Evolutionary conservation across 2,888 invertebrate species (phyloP), one percentile per base, ranked within the genome.

Genomic region (Drosophila dives): DNA sequence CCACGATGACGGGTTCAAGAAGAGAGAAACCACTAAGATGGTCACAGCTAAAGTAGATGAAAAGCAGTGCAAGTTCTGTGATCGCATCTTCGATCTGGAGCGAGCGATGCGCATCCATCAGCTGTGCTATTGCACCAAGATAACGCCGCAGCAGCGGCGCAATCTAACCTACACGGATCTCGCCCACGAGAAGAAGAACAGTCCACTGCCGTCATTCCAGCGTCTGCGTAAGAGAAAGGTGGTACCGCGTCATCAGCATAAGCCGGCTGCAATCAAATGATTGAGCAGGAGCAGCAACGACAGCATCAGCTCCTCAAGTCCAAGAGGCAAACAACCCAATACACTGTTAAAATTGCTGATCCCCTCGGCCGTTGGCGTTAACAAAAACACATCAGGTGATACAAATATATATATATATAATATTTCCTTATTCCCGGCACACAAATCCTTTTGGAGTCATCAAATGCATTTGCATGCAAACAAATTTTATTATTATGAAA

Each of bases 41-140:
- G 10, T 26, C 20, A 17, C 38, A 0, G 49, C 38, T 3, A 23
- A 40, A 7, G 1, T 11, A 10, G 26, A 32, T 6, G 56, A 42
- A 17, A 75, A 75, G 1, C 69, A 68, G 59, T 86, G 86, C 59
- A 71, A 81, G 48, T 88, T 62, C 50, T 86, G 86, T 26, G 86
- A 88, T 64, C 90, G 90, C 23, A 61, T 26, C 12, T 86, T 90
- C 23, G 76, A 80, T 15, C 50, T 86, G 42, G 83, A 88, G 40
- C 90, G 86, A 5, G 86, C 86, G 0, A 48, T 90, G 56, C 90
- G 77, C 67, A 90, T 86, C 11, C 86, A 86, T 29, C 90, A 80
- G 65, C 11, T 86, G 73, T 70, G 80, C 66, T 73, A 86, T 53
- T 86, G 86, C 72, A 80, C 55, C 49, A 90, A 86, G 69, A 86